Evolutionary conservation across 2,113 vertebrate genomes (phyloP), one percentile per base, ranked within the genome.

Genomic region (Clinocottus analis): DNA sequence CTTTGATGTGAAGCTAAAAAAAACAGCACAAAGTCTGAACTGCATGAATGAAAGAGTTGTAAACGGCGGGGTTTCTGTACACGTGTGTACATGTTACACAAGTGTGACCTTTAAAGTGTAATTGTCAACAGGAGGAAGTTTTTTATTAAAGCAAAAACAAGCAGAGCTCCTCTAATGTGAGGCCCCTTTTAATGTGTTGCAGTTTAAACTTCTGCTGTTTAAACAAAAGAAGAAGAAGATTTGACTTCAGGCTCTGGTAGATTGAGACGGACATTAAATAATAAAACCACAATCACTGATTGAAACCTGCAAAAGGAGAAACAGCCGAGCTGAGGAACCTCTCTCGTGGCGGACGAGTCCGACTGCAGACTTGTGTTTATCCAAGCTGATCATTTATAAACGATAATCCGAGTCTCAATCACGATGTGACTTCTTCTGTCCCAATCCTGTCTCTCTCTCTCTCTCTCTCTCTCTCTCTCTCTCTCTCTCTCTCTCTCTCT

Each of bases 351-450:
- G n/a, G n/a, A n/a, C n/a, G n/a, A n/a, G n/a, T n/a, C n/a, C n/a
- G n/a, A n/a, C n/a, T n/a, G n/a, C 37, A 39, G 23, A 21, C 1
- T 13, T 3, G 45, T 65, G 77, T 81, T 82, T 39, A 31, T 75
- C 61, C 64, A 53, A 41, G 45, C 66, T 55, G 75, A 70, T 80
- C 51, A 60, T 80, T 80, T 86, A 31, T 25, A 77, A 79, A 64
- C 7, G 8, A 74, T 85, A 85, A 88, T 88, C 84, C 68, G 62
- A 13, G 27, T 69, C 85, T 80, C 81, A 75, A 61, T 80, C 79
- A 59, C 17, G 60, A 60, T 53, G 25, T 12, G 3, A 73, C 29
- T 75, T 83, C 70, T 82, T 78, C 13, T 33, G 51, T 74, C 61
- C 56, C 82, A 88, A 82, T 87, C 78, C 43, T 71, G 63, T 60